These are phyloP conservation scores for Mus pahari DNA, from an alignment of 2,113 vertebrate species.

Conservation along the genomic window DNA sequence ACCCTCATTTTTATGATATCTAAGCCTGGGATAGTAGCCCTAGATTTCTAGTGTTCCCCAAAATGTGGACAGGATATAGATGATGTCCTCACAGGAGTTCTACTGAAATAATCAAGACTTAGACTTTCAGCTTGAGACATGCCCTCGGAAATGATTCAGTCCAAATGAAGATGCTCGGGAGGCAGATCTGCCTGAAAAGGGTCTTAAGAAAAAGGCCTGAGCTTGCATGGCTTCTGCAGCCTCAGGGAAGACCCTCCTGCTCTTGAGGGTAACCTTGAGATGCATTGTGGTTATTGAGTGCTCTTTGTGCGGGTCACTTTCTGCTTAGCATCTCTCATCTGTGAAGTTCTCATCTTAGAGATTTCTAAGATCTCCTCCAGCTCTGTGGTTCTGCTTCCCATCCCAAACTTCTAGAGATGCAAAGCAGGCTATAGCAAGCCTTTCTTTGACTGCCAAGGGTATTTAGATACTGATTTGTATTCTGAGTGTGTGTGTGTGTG, in stretches of 20 bases:
- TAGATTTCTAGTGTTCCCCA: constrained; percentile 14
- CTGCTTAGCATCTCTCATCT: neutral
- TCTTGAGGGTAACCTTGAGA: neutral
- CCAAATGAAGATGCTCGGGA: neutral
- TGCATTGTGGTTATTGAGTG: neutral
- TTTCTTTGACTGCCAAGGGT: constrained; percentile 33
- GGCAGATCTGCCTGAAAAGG: neutral
- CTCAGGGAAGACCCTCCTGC: neutral
- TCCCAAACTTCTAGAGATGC: constrained; percentile 5
- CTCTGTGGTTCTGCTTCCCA: neutral
- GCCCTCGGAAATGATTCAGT: neutral
- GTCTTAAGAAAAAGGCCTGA: neutral
- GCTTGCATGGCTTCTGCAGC: neutral
- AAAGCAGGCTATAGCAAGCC: neutral
- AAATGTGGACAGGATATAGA: neutral
- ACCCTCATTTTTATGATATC: constrained; percentile 4
- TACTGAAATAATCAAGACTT: constrained; percentile 26
- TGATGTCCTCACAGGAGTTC: constrained; percentile 11
- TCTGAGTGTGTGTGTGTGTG: constrained; percentile 42
- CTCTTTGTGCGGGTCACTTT: neutral
- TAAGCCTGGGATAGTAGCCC: neutral
- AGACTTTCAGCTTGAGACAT: neutral
- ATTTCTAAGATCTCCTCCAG: neutral
- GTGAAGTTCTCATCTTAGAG: neutral
- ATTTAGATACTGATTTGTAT: constrained; percentile 67